Evolutionary conservation across 1,140 invertebrate genomes (phyloP).

Genomic region (Littorina saxatilis): DNA sequence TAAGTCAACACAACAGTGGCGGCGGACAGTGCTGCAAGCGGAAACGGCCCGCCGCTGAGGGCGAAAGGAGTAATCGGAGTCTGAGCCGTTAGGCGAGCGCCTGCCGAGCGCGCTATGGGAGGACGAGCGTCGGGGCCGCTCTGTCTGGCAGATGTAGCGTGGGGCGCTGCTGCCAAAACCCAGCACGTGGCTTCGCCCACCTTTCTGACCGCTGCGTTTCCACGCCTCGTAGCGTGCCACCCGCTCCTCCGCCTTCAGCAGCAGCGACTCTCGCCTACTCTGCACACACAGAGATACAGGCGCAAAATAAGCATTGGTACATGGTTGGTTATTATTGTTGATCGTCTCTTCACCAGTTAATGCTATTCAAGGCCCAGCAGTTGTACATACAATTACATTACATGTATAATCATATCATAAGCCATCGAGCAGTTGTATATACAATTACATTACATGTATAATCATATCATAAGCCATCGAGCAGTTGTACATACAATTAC

Average conservation of each 20-base stretch:
- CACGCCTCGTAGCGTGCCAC: constrained; percentile 70
- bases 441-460: too few relatives aligned
- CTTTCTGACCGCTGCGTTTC: constrained; percentile 67
- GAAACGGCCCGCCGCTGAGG: constrained; percentile 71
- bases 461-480: too few relatives aligned
- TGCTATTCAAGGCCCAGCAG: not conserved
- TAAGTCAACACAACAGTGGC: constrained; percentile 73
- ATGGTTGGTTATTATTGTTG: too few relatives aligned
- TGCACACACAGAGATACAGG: constrained; percentile 43
- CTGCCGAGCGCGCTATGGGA: constrained; percentile 70
- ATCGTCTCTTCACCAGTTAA: not conserved
- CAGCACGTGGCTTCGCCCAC: constrained; percentile 63
- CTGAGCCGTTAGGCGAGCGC: constrained; percentile 70
- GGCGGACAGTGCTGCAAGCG: constrained; percentile 71
- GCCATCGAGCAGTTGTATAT: too few relatives aligned
- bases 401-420: not conserved
- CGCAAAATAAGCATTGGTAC: too few relatives aligned
- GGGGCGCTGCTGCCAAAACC: constrained; percentile 73
- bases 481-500: too few relatives aligned
- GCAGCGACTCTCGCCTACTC: constrained; percentile 66
- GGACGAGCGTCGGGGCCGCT: constrained; percentile 68
- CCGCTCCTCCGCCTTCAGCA: constrained; percentile 67
- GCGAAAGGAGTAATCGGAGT: constrained; percentile 66
- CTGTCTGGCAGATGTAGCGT: constrained; percentile 71
- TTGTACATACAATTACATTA: not conserved